These are phyloP conservation scores for Penaeus vannamei DNA, from an alignment of 1,140 invertebrate genomes.

Conservation along the genomic window DNA sequence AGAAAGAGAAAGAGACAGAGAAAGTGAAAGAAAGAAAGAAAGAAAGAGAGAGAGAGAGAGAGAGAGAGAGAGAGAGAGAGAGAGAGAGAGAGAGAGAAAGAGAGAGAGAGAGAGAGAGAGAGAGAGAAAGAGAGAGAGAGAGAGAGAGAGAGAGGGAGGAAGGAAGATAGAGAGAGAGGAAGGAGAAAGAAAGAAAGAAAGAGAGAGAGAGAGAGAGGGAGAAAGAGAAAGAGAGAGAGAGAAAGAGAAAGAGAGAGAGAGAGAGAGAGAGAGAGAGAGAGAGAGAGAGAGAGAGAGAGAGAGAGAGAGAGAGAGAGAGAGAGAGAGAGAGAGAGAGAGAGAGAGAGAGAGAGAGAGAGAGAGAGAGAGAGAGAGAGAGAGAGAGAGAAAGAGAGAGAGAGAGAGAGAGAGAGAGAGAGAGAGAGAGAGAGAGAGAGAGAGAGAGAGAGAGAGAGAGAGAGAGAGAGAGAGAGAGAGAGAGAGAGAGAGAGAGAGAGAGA, in stretches of 20 bases:
- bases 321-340: neutral
- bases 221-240: constrained; percentile 1
- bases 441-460: neutral
- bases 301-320: neutral
- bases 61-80: neutral
- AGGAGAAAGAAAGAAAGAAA: neutral
- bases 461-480: no score
- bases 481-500: no score
- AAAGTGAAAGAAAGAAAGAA: neutral
- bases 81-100: neutral
- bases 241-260: neutral
- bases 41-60: neutral
- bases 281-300: neutral
- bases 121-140: constrained; percentile 1
- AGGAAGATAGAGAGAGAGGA: neutral
- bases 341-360: neutral
- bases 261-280: constrained; percentile 24
- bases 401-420: neutral
- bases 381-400: neutral
- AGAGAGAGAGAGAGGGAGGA: neutral
- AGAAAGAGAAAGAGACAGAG: no score
- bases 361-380: neutral
- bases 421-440: constrained; percentile 1
- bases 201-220: neutral
- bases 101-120: neutral